These are phyloP conservation scores for Tinamus guttatus DNA, from an alignment of 2,113 vertebrate species.

Conservation along the genomic window DNA sequence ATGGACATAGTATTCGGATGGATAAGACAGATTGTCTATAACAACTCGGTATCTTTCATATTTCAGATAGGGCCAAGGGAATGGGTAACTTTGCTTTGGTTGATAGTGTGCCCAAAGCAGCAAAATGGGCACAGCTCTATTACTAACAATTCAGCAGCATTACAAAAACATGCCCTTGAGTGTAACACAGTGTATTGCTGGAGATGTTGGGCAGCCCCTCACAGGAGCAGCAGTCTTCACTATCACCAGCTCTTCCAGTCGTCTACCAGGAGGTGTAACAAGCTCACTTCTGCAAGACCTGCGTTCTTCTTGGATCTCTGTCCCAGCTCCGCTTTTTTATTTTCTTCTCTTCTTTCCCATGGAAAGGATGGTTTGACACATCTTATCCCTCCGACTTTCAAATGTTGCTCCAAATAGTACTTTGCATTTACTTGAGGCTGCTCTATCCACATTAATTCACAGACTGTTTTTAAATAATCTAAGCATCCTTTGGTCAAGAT, in stretches of 20 bases:
- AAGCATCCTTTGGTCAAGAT: background rate
- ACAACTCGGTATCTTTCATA: background rate
- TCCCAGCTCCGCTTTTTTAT: background rate
- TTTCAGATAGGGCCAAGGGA: background rate
- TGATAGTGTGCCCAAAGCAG: background rate
- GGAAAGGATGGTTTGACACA: background rate
- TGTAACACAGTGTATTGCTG: background rate
- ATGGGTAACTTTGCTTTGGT: no score
- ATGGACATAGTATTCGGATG: background rate
- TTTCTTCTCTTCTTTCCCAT: background rate
- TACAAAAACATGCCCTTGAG: background rate
- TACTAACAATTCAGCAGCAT: background rate
- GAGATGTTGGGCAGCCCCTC: background rate
- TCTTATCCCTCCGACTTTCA: background rate
- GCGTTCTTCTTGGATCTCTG: background rate
- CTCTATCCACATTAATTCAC: background rate
- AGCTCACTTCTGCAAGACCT: background rate
- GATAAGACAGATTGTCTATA: background rate
- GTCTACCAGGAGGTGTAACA: background rate
- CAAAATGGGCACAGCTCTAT: background rate
- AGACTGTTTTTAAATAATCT: background rate
- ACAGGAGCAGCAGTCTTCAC: background rate
- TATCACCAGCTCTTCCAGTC: background rate
- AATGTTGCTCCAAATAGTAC: background rate
- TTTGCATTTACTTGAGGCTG: background rate